Conservation (phyloP, 2,113 vertebrate genomes). For the Prietella phreatophila region DNA sequence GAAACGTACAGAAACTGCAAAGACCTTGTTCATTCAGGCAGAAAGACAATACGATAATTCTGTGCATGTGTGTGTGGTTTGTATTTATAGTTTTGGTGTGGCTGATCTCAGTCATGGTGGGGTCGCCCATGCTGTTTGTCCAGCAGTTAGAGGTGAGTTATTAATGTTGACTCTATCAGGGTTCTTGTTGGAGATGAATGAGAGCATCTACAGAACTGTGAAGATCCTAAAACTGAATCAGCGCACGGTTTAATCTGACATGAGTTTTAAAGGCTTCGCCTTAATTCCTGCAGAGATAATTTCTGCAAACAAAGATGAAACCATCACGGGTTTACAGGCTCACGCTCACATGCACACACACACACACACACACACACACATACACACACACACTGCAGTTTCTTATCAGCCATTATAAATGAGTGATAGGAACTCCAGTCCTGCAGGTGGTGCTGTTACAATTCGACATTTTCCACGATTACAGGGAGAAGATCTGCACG, state of each 20-base stretch:
- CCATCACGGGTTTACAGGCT: too few relatives aligned
- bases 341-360: too few relatives aligned
- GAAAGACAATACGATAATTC: background rate
- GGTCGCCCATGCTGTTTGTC: conserved; percentile 79
- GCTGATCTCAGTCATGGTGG: conserved; percentile 74
- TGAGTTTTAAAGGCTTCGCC: too few relatives aligned
- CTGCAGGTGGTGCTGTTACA: too few relatives aligned
- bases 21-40: background rate
- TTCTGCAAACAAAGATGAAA: too few relatives aligned
- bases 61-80: background rate
- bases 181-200: background rate
- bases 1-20: background rate
- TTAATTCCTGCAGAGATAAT: too few relatives aligned
- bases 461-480: too few relatives aligned
- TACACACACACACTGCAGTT: too few relatives aligned
- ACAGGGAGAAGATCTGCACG: too few relatives aligned
- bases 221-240: background rate
- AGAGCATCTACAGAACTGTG: background rate
- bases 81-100: conserved; percentile 72
- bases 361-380: too few relatives aligned
- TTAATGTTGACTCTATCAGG: background rate
- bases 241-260: background rate
- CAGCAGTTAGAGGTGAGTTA: conserved; percentile 75
- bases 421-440: too few relatives aligned
- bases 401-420: too few relatives aligned